Conservation (phyloP, 2,797 vertebrate species). For the Poecilia wingei region DNA sequence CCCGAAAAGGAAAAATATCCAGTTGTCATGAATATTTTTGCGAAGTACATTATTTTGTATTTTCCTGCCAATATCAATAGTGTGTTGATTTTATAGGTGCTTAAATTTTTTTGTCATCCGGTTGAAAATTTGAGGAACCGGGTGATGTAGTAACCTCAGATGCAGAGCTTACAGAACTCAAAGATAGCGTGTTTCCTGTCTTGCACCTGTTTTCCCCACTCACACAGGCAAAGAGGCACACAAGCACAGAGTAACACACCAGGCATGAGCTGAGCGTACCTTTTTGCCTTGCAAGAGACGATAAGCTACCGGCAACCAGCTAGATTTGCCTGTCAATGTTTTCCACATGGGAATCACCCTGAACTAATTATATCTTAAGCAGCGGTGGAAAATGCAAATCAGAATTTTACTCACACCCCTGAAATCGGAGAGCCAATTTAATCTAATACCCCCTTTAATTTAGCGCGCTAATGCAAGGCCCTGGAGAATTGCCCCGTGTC, state of each 20-base stretch:
- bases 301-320: constrained; percentile 80
- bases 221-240: constrained; percentile 13
- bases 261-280: constrained; percentile 56
- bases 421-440: constrained; percentile 88
- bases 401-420: constrained; percentile 88
- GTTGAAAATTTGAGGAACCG: constrained; percentile 28
- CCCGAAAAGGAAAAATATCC: neutral
- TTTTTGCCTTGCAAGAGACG: constrained; percentile 73
- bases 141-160: constrained; percentile 25
- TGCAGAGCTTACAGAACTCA: constrained; percentile 37
- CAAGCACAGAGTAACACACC: constrained; percentile 38
- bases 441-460: constrained; percentile 89
- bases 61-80: constrained; percentile 4
- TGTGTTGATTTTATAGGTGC: constrained; percentile 8
- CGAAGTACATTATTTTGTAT: neutral
- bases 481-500: constrained; percentile 84
- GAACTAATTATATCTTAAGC: constrained; percentile 89
- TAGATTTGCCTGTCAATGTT: constrained; percentile 85
- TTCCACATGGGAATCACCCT: constrained; percentile 86
- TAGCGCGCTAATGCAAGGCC: constrained; percentile 85
- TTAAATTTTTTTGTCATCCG: constrained; percentile 24
- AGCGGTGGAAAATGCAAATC: constrained; percentile 86
- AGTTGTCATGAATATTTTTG: neutral
- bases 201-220: constrained; percentile 13
- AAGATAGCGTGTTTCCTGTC: constrained; percentile 14